Evolutionary conservation across 30 jellyfish, hydroid and myxozoan genomes (phyloP), one percentile per base, ranked within the genome.

Genomic region (Sanderia malayensis): DNA sequence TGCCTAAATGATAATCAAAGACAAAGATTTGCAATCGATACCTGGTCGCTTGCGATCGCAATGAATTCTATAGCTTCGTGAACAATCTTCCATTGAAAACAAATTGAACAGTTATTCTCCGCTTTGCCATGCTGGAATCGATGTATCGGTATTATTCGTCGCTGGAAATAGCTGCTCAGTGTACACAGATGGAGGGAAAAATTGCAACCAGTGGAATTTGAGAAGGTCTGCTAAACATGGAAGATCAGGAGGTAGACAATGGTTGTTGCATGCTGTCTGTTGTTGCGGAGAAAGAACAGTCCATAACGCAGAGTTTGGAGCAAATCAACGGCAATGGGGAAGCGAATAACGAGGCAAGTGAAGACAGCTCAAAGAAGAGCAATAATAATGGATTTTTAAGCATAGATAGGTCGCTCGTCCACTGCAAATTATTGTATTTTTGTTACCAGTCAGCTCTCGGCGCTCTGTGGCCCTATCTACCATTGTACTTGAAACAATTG

Each of bases 401-500:
- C 15, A 47, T 80, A n/a, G 71, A 80, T 47, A 69, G 77, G 31
- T 44, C 84, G 2, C 44, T 89, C 30, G 74, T 89, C 19, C 81
- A 76, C 46, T 81, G 95, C 62, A 89, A 89, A 74, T 41, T 76
- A 44, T 68, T 89, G 27, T 89, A 89, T 70, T 89, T 89, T 67
- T 89, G 79, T 33, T 89, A 81, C 63, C 89, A 84, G 23, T 68
- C 97, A 28, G 97, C 97, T 17, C 52, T 89, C 65, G 97, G 97
- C 0, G 89, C 97, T 2, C 67, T 89, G 21, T 89, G 97, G 97
- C 97, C 97, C 0, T 89, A 81, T 58, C 57, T 89, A 10, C 97
- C 97, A 17, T 60, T 89, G 20, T 89, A 89, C 44, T 89, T 81
- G 77, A 94, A 93, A 73, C 97, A 89, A 52, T 44, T 81, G 45